A percentile compares a stretch with the other conserved stretches of the same genome.
These are phyloP conservation scores for Noctua comes DNA, from an alignment of 2,888 invertebrate species.

Conservation along the genomic window DNA sequence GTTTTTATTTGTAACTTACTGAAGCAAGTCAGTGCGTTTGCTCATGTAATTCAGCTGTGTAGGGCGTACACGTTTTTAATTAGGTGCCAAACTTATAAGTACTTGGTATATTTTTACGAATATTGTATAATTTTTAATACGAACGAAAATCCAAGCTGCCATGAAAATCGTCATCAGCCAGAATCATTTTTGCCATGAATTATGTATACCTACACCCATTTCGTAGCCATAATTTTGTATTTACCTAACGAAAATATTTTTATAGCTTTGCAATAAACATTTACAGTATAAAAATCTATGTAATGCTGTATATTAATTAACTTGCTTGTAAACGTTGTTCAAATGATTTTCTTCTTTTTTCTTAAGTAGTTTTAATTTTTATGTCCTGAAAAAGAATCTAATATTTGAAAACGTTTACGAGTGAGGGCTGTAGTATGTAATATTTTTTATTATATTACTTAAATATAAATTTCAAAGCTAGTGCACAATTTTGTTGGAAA, in stretches of 20 bases:
- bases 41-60: constrained; percentile 13
- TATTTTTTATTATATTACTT: constrained; percentile 67
- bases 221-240: constrained; percentile 72
- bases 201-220: constrained; percentile 66
- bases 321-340: constrained; percentile 58
- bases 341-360: constrained; percentile 50
- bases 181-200: constrained; percentile 72
- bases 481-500: constrained; percentile 85
- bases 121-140: constrained; percentile 62
- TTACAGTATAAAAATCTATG: constrained; percentile 52
- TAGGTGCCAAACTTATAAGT: constrained; percentile 59
- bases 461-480: constrained; percentile 76
- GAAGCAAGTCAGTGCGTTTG: constrained; percentile 1
- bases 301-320: constrained; percentile 56
- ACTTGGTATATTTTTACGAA: constrained; percentile 67
- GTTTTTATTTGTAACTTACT: constrained; percentile 14
- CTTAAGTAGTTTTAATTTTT: constrained; percentile 52
- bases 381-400: constrained; percentile 39
- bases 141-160: constrained; percentile 71
- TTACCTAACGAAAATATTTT: constrained; percentile 58
- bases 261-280: constrained; percentile 61
- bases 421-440: constrained; percentile 55
- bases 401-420: constrained; percentile 56
- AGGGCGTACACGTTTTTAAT: constrained; percentile 21
- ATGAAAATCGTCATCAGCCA: constrained; percentile 70